These are phyloP conservation scores for Drosophila maculinotata DNA, from an alignment of 2,888 invertebrate genomes.

Conservation along the genomic window DNA sequence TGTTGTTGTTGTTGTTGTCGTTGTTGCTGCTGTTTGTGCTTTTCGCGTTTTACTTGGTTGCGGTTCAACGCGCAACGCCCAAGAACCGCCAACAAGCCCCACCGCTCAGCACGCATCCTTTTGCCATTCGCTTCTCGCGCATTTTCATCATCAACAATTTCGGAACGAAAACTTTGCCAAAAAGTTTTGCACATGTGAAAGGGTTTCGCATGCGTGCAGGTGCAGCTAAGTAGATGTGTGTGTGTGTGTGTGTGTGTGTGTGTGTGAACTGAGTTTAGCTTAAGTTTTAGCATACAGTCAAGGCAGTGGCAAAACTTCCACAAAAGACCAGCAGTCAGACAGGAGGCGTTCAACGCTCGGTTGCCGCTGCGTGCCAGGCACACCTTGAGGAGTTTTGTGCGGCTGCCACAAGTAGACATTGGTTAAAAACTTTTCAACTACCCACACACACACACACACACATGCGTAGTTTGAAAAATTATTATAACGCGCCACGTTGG, in stretches of 20 bases:
- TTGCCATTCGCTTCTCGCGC: constrained; percentile 49
- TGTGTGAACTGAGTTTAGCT: constrained; percentile 71
- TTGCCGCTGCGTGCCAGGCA: constrained; percentile 74
- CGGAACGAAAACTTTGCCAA: constrained; percentile 68
- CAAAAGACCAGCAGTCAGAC: constrained; percentile 79
- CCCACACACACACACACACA: constrained; percentile 35
- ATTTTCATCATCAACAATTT: constrained; percentile 80
- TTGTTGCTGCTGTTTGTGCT: constrained; percentile 65
- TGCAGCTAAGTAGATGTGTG: constrained; percentile 61
- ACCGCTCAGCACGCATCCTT: background rate
- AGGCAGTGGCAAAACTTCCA: constrained; percentile 65
- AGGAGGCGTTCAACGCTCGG: constrained; percentile 55
- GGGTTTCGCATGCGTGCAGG: constrained; percentile 80
- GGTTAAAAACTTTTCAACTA: constrained; percentile 78
- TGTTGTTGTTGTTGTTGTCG: constrained; percentile 36
- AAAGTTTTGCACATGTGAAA: constrained; percentile 78
- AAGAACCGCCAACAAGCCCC: background rate
- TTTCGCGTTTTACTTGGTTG: constrained; percentile 71
- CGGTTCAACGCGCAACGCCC: constrained; percentile 77
- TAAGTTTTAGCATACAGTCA: constrained; percentile 77
- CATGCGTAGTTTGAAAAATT: constrained; percentile 70
- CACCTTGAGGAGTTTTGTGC: constrained; percentile 66
- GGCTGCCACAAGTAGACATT: constrained; percentile 77
- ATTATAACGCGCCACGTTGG: constrained; percentile 79
- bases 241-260: constrained; percentile 22